Evolutionary conservation across 2,888 invertebrate species (phyloP), one percentile per base, ranked within the genome.

Genomic region (Anthrax anthrax): DNA sequence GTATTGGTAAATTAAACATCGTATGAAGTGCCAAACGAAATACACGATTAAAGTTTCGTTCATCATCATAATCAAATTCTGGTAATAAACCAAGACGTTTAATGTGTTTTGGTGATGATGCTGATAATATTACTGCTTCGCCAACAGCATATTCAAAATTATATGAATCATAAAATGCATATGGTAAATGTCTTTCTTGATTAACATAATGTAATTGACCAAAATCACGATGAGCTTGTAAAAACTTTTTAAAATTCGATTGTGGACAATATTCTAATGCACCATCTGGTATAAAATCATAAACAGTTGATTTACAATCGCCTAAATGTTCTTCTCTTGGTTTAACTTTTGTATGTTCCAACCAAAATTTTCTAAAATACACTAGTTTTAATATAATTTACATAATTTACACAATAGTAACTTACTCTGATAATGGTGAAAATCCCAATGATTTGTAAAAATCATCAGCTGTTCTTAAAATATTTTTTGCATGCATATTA

Each of bases 101-200:
- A 40, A 84, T 64, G 63, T 85, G 84, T 51, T 81, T 79, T 0
- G 78, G 75, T 1, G 80, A 79, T 1, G 77, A 76, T 6, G 81
- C 81, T 0, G 82, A 80, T 38, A 67, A 54, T 5, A 67, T 58
- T 0, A 57, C 58, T 1, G 65, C 57, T 52, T 67, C 65, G 2
- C 60, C 62, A 9, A 67, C 43, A 4, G 65, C 66, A n/a, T 27
- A 27, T 27, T 27, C 23, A 27, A 27, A 27, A 27, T 27, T 27
- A 27, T 27, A 27, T 27, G 23, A 27, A 27, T 27, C 23, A 27
- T 27, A 27, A 9, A 27, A 27, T 27, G 23, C 23, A 18, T 60
- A 60, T 0, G 64, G 63, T 14, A 65, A 49, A 1, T 58, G 54
- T 4, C 55, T 54, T 42, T 60, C 63, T 47, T 61, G 64, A 14